Conservation (phyloP, 2,113 vertebrate species). For the Sinocyclocheilus maitianheensis region DNA sequence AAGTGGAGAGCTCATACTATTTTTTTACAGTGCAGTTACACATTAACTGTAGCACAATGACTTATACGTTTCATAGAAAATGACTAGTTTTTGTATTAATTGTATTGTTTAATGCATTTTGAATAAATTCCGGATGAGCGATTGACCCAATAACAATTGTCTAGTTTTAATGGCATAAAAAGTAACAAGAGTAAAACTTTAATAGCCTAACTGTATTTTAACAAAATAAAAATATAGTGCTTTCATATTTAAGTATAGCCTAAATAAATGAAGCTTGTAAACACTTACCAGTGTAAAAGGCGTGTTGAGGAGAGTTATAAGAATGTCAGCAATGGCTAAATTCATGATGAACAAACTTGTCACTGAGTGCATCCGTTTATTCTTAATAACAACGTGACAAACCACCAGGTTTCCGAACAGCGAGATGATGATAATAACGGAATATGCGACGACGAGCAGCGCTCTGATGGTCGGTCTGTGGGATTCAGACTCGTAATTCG, state of each 20-base stretch:
- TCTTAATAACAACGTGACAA: slow-evolving; percentile 80
- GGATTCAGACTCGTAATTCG: slow-evolving; percentile 66
- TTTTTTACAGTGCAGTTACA: too few relatives aligned
- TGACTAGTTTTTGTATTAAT: too few relatives aligned
- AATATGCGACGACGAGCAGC: slow-evolving; percentile 75
- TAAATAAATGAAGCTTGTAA: not conserved
- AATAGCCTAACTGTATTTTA: too few relatives aligned
- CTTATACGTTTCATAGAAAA: too few relatives aligned
- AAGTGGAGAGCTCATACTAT: too few relatives aligned
- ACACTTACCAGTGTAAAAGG: slow-evolving; percentile 81
- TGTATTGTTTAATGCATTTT: too few relatives aligned
- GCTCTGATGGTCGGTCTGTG: slow-evolving; percentile 69
- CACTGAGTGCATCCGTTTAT: slow-evolving; percentile 75
- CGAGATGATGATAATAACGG: slow-evolving; percentile 77
- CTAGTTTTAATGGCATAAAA: too few relatives aligned
- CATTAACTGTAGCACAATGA: too few relatives aligned
- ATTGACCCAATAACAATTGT: too few relatives aligned
- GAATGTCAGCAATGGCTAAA: slow-evolving; percentile 77
- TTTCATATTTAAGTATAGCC: not conserved
- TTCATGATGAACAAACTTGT: slow-evolving; percentile 80
- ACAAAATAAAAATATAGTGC: too few relatives aligned
- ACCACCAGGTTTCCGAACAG: slow-evolving; percentile 78
- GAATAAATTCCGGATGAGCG: too few relatives aligned
- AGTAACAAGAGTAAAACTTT: too few relatives aligned
- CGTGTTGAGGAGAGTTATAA: slow-evolving; percentile 79